Evolutionary conservation across 2,797 vertebrate genomes (phyloP).

Genomic region (Enteromius mattozi): DNA sequence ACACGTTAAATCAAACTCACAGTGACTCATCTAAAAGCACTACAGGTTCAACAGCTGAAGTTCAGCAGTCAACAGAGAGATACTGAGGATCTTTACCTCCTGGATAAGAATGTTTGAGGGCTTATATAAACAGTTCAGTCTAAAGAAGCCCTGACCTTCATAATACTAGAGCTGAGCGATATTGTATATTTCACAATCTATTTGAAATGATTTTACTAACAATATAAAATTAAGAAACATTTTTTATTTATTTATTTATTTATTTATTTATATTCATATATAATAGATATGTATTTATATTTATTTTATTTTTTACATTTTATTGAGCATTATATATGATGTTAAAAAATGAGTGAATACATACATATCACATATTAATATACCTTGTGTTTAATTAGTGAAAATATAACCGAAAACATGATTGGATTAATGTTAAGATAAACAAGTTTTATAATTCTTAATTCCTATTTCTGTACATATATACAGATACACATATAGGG

Average conservation of each 20-base stretch:
- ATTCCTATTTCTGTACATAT: no score
- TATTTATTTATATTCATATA: no score
- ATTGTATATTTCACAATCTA: not conserved
- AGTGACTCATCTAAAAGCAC: not conserved
- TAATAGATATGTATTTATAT: not conserved
- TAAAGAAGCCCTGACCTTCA: not conserved
- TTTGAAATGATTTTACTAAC: not conserved
- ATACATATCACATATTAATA: no score
- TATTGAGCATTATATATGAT: not conserved
- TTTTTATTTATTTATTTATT: no score
- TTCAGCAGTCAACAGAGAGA: not conserved
- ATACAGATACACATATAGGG: no score
- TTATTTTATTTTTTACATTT: not conserved
- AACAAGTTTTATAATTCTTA: no score
- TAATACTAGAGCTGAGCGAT: not conserved
- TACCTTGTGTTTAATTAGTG: no score
- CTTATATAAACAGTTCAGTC: not conserved
- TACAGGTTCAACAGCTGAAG: not conserved
- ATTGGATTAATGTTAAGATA: no score
- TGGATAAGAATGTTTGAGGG: not conserved
- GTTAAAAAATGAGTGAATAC: no score
- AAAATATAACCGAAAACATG: no score
- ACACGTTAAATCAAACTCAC: not conserved
- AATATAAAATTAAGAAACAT: not conserved
- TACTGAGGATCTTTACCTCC: not conserved